Evolutionary conservation across 2,113 vertebrate genomes (phyloP), one percentile per base, ranked within the genome.

Genomic region (Arenaria interpres): DNA sequence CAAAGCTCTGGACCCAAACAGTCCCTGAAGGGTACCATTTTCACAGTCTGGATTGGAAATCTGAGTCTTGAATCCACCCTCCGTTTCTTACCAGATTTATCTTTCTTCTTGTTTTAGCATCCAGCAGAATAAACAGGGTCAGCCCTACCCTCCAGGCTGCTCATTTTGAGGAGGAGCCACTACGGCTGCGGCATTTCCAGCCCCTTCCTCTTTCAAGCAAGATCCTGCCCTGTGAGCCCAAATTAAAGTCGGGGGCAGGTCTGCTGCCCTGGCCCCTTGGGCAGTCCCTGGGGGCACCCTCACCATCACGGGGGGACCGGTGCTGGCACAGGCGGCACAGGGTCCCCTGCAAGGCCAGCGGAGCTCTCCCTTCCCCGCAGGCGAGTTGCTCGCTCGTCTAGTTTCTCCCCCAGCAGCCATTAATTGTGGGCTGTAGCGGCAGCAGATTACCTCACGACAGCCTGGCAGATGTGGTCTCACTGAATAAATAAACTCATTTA

Each of bases 401-500:
- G 14, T 89, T 96, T 94, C 89, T 80, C 88, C 73, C 87, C 63
- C 81, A 89, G 67, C 60, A 95, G 79, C 85, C 92, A 96, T 97
- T 96, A 95, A 93, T 97, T 95, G 93, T 75, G 85, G 83, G 89
- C 94, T 91, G 27, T 79, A 92, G 96, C 59, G 0, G 91, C 93
- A 94, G 92, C 94, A 96, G 95, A 97, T 97, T 96, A 97, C 94
- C 96, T 97, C 93, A 96, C 79, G n/a, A 95, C 89, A 94, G 93
- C 76, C 92, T 95, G 93, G 96, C 95, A 97, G 97, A 97, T 97
- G 93, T 95, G 84, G 85, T 91, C 85, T 94, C 39, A 18, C 94
- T 96, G 95, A 97, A 96, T 95, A 97, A 97, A 97, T 97, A 98
- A 97, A 95, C 95, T 97, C 94, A 96, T 97, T 97, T 97, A 97